Percentiles rank a stretch among this genome's conserved stretches.
phyloP scores from a whole-genome alignment of 1,140 invertebrate genomes.

The Bicyclus anynana region DNA sequence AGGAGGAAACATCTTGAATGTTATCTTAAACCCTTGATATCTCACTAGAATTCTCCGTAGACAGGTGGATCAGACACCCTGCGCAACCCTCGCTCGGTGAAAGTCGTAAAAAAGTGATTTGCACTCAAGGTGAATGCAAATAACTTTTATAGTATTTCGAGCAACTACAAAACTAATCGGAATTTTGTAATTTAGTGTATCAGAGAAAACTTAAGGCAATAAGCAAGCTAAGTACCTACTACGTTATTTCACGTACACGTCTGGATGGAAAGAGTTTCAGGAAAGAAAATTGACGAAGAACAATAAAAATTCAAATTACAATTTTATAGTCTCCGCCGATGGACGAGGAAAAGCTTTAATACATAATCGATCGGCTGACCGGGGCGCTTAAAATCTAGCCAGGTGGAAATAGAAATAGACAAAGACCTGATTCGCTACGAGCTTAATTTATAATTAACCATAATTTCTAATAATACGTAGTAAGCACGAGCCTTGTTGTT shows the following conservation, averaged over 20 bases:
- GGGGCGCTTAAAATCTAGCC: constrained; percentile 31
- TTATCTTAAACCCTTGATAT: not conserved
- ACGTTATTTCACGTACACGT: not conserved
- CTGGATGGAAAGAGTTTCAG: constrained; percentile 1
- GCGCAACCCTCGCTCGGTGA: no score
- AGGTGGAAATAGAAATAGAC: constrained; percentile 35
- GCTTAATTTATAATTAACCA: constrained; percentile 23
- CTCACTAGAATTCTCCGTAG: not conserved
- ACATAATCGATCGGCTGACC: constrained; percentile 43
- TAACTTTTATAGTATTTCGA: not conserved
- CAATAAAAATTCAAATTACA: constrained; percentile 52
- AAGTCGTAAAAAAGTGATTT: not conserved
- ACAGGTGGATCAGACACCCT: no score
- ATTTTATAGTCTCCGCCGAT: constrained; percentile 44
- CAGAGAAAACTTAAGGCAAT: no score
- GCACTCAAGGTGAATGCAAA: not conserved
- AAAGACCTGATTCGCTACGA: constrained; percentile 17
- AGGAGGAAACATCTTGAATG: no score
- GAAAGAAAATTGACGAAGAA: constrained; percentile 29
- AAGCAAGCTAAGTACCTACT: no score
- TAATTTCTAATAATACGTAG: not conserved
- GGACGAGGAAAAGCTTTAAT: constrained; percentile 35
- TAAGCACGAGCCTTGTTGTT: not conserved
- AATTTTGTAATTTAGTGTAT: not conserved
- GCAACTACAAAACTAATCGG: not conserved